phyloP scores from a whole-genome alignment of 2,888 invertebrate genomes.

The Cheilosia vernalis region DNA sequence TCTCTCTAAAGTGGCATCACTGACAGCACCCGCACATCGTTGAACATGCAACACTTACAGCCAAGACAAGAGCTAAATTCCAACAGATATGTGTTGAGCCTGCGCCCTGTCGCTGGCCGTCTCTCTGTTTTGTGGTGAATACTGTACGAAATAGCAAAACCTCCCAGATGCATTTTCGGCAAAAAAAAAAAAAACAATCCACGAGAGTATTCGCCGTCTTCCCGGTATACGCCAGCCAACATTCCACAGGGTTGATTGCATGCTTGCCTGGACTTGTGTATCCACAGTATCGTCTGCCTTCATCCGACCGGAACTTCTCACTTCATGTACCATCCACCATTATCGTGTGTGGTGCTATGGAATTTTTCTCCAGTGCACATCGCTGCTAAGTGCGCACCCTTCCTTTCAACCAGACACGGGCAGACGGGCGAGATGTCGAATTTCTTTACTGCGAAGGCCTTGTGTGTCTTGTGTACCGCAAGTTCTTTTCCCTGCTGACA shows the following conservation, averaged over 20 bases:
- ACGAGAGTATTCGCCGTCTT: conserved; percentile 65
- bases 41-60: conserved; percentile 6
- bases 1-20: conserved; percentile 52
- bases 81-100: conserved; percentile 41
- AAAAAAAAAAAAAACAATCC: conserved; percentile 12
- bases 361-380: conserved; percentile 59
- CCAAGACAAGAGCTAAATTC: conserved; percentile 1
- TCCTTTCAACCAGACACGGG: not conserved
- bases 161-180: conserved; percentile 51
- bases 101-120: conserved; percentile 17
- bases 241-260: conserved; percentile 59
- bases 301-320: conserved; percentile 72
- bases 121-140: conserved; percentile 73
- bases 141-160: conserved; percentile 28
- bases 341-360: conserved; percentile 34
- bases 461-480: conserved; percentile 32
- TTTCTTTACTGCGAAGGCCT: conserved; percentile 59
- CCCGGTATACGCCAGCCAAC: conserved; percentile 42
- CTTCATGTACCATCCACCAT: conserved; percentile 56
- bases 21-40: not conserved
- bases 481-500: conserved; percentile 70
- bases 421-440: conserved; percentile 40
- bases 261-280: conserved; percentile 48
- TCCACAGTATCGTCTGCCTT: conserved; percentile 53
- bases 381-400: conserved; percentile 23